phyloP scores from a whole-genome alignment of 2,888 invertebrate genomes.

The Atrina japonica region DNA sequence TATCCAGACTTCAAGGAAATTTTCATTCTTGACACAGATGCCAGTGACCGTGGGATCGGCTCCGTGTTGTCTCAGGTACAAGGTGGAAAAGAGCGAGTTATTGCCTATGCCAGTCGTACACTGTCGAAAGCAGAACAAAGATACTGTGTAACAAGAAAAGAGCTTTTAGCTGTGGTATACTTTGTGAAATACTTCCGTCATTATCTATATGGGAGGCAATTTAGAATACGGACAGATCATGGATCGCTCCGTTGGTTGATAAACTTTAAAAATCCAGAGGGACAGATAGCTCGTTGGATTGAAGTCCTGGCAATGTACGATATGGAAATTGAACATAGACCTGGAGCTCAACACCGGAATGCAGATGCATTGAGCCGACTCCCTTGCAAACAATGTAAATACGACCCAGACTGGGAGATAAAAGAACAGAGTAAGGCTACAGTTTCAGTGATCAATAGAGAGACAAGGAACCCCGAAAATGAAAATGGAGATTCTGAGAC shows the following conservation, averaged over 20 bases:
- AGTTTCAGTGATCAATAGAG: neutral
- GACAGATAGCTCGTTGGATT: conserved; percentile 38
- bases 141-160: conserved; percentile 43
- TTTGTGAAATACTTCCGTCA: conserved; percentile 37
- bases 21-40: conserved; percentile 42
- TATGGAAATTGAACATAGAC: conserved; percentile 27
- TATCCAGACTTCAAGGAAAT: conserved; percentile 29
- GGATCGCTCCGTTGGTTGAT: conserved; percentile 37
- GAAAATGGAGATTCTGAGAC: neutral
- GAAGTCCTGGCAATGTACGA: conserved; percentile 14
- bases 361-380: conserved; percentile 24
- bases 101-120: conserved; percentile 44
- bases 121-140: conserved; percentile 31
- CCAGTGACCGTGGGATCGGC: conserved; percentile 38
- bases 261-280: conserved; percentile 38
- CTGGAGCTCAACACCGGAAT: conserved; percentile 30
- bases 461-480: neutral
- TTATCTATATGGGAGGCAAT: conserved; percentile 41
- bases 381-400: conserved; percentile 12
- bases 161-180: conserved; percentile 41
- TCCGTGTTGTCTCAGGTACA: conserved; percentile 44
- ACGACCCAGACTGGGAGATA: neutral
- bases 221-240: conserved; percentile 42
- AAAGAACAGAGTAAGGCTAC: neutral
- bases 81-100: conserved; percentile 35